These are phyloP conservation scores for Caenorhabditis plicata DNA, from an alignment of 2,888 invertebrate species.

Conservation along the genomic window DNA sequence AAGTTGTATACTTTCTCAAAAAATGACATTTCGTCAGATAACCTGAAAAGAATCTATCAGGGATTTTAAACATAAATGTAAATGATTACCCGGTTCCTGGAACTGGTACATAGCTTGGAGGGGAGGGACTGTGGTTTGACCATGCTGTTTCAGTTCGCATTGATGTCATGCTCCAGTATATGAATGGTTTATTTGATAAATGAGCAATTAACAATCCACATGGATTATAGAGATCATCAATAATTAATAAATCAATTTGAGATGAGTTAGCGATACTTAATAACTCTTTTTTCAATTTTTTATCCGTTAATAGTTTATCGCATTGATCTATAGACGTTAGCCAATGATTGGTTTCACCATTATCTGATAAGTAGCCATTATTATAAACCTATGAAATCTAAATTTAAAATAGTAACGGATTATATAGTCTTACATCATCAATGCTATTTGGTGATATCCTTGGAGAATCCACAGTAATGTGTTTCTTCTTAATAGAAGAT, in stretches of 20 bases:
- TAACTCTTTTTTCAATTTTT: too few species aligned
- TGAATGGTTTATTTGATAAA: constrained; percentile 52
- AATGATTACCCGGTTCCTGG: constrained; percentile 64
- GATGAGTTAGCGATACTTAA: too few species aligned
- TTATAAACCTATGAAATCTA: too few species aligned
- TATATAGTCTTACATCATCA: too few species aligned
- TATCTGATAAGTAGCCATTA: too few species aligned
- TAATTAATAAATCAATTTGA: constrained; percentile 62
- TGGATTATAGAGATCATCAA: constrained; percentile 65
- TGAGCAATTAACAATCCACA: constrained; percentile 61
- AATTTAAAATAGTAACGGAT: too few species aligned
- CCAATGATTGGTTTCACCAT: constrained; percentile 56
- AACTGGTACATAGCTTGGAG: constrained; percentile 64
- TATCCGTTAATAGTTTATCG: constrained; percentile 51
- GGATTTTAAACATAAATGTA: too few species aligned
- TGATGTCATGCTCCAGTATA: constrained; percentile 64
- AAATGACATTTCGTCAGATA: constrained; percentile 62
- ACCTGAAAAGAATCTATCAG: too few species aligned
- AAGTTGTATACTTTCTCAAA: constrained; percentile 56
- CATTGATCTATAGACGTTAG: constrained; percentile 58
- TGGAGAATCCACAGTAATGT: too few species aligned
- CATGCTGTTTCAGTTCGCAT: constrained; percentile 65
- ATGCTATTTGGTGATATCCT: too few species aligned
- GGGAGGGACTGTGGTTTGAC: constrained; percentile 63
- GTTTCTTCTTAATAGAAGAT: too few species aligned